These are phyloP conservation scores for Himalopsyche kuldschensis DNA, from an alignment of 2,888 invertebrate species.

Conservation along the genomic window DNA sequence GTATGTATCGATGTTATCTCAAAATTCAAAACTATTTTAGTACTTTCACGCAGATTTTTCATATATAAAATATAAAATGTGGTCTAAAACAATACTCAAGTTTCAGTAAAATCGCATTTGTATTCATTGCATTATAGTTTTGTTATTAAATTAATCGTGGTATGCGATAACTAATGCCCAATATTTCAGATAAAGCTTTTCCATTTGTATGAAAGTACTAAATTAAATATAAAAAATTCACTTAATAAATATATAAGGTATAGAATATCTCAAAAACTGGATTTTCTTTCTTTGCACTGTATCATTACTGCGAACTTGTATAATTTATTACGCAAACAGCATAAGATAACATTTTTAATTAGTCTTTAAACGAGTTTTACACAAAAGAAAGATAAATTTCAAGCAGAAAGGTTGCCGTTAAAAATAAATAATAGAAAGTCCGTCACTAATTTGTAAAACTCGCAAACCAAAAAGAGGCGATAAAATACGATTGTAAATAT, in stretches of 20 bases:
- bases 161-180: no score
- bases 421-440: conserved; percentile 9
- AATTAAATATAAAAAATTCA: background rate
- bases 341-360: conserved; percentile 9
- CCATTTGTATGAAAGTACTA: background rate
- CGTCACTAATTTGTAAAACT: conserved; percentile 26
- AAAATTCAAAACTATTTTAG: no score
- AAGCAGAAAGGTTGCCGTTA: conserved; percentile 11
- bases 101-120: no score
- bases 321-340: conserved; percentile 16
- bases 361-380: conserved; percentile 7
- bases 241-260: background rate
- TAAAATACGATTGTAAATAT: conserved; percentile 28
- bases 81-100: no score
- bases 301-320: background rate
- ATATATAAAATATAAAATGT: no score
- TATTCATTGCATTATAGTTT: no score
- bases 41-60: no score
- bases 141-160: no score
- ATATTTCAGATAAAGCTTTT: background rate
- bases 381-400: conserved; percentile 15
- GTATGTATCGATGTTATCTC: no score
- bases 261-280: background rate
- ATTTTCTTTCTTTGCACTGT: background rate
- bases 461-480: conserved; percentile 3